Conservation (phyloP, 2,888 invertebrate genomes). For the Papilio demoleus region DNA sequence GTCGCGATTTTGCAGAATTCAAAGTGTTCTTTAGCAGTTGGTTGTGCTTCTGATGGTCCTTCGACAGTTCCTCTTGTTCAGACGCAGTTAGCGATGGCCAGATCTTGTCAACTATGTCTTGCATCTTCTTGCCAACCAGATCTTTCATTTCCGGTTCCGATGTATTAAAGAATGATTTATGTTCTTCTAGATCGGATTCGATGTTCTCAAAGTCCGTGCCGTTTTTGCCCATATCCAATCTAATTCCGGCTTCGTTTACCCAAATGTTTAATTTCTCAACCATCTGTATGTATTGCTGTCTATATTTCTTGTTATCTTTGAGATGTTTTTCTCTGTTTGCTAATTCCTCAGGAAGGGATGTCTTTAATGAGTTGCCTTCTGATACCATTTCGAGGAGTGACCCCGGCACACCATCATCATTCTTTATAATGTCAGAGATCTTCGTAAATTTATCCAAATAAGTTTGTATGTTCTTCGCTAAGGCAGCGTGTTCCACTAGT, state of each 20-base stretch:
- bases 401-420: constrained; percentile 91
- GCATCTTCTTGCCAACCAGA: constrained; percentile 91
- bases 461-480: constrained; percentile 87
- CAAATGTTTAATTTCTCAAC: constrained; percentile 91
- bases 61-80: constrained; percentile 92
- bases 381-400: constrained; percentile 92
- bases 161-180: constrained; percentile 91
- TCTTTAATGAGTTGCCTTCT: constrained; percentile 90
- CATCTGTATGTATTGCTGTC: constrained; percentile 89
- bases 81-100: constrained; percentile 92
- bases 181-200: constrained; percentile 91
- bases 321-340: constrained; percentile 92
- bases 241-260: constrained; percentile 92
- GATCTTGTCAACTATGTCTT: constrained; percentile 93
- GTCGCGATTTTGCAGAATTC: constrained; percentile 91
- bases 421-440: constrained; percentile 87
- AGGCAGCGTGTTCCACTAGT: constrained; percentile 88
- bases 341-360: constrained; percentile 91
- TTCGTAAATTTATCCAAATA: constrained; percentile 88
- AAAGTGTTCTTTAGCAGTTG: constrained; percentile 92
- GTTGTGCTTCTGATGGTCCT: constrained; percentile 91
- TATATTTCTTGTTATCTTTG: constrained; percentile 88
- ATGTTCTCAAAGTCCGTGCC: constrained; percentile 96
- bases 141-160: constrained; percentile 91
- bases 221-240: constrained; percentile 89